Conservation (phyloP, 2,113 vertebrate species). For the Sphyrna mokarran region DNA sequence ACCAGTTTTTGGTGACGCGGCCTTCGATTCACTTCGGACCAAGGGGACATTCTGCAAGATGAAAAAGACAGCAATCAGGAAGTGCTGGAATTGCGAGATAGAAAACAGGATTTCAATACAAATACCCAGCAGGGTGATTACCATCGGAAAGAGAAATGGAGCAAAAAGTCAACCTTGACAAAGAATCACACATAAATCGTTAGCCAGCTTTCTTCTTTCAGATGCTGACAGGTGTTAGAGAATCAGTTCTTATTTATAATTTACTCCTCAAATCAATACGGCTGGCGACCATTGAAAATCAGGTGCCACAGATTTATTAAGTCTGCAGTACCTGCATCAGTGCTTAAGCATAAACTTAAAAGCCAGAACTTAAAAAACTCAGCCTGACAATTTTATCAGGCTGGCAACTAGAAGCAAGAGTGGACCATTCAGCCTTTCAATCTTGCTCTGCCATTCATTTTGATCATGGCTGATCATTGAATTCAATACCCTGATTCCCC, state of each 20-base stretch:
- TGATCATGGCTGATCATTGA: too few relatives aligned
- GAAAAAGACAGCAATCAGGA: background rate
- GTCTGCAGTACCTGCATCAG: background rate
- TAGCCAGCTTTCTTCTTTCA: constrained; percentile 13
- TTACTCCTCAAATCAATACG: constrained; percentile 14
- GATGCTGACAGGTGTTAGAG: constrained; percentile 16
- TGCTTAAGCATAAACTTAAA: background rate
- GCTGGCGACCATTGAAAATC: constrained; percentile 13
- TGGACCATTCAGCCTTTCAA: too few relatives aligned
- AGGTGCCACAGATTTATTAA: constrained; percentile 13
- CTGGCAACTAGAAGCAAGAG: too few relatives aligned
- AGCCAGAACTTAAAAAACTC: background rate
- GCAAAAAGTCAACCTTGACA: background rate
- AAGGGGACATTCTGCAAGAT: background rate
- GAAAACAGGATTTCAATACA: background rate
- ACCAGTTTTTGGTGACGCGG: background rate
- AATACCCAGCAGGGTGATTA: constrained; percentile 12
- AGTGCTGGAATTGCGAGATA: background rate
- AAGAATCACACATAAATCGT: constrained; percentile 4
- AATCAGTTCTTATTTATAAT: constrained; percentile 16
- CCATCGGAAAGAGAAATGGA: constrained; percentile 21
- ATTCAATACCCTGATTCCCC: too few relatives aligned
- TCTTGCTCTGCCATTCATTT: too few relatives aligned
- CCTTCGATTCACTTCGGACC: background rate
- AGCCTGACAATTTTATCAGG: background rate